These are phyloP conservation scores for mouse (Mus musculus) DNA, from an alignment of 2,113 vertebrate species.

Conservation along the genomic window DNA sequence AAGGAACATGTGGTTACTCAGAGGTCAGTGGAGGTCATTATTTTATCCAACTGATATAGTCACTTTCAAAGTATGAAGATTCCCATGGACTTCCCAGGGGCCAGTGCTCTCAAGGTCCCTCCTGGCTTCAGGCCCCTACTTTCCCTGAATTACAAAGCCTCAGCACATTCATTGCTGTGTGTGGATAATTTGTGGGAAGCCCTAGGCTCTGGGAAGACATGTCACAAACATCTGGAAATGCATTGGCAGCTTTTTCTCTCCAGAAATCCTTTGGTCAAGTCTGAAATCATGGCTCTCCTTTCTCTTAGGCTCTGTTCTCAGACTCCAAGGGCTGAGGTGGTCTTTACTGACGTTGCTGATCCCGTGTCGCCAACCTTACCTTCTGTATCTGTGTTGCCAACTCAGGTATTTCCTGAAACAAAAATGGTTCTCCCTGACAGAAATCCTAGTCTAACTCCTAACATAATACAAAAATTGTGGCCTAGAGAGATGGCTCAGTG, in stretches of 20 bases:
- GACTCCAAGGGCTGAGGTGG: rapidly evolving
- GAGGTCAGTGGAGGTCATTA: background rate
- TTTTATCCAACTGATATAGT: background rate
- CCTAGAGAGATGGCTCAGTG: background rate
- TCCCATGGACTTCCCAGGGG: rapidly evolving
- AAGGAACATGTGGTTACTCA: too few relatives aligned
- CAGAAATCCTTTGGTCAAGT: background rate
- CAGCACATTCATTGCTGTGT: background rate
- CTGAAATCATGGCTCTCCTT: background rate
- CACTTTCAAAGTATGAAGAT: background rate
- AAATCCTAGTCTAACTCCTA: background rate
- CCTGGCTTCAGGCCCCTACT: background rate
- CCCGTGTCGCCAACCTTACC: too few relatives aligned
- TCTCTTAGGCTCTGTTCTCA: background rate
- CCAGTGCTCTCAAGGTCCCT: background rate
- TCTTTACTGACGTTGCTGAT: background rate
- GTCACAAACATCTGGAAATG: background rate
- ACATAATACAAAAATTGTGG: background rate
- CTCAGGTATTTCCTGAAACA: background rate
- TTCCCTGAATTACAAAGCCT: background rate
- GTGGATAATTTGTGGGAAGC: background rate
- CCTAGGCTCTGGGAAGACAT: background rate
- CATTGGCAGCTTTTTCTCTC: background rate
- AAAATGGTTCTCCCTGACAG: background rate
- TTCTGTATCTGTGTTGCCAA: background rate